Conservation (phyloP, 1,140 invertebrate species). For the Pseudomyrmex cubaensis region DNA sequence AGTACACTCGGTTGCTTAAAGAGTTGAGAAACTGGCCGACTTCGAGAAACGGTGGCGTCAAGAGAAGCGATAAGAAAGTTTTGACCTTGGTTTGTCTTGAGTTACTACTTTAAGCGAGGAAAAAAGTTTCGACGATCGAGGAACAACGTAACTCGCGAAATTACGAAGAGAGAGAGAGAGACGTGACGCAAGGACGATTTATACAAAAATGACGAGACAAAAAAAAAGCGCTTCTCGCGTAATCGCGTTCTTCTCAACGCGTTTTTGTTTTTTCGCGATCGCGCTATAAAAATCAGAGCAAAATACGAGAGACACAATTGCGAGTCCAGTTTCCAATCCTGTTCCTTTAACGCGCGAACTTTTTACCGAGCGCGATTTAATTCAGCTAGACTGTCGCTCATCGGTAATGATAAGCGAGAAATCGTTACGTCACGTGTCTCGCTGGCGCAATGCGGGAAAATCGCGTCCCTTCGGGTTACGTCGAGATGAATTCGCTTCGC, state of each 20-base stretch:
- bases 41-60: neutral
- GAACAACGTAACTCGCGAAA: conserved; percentile 50
- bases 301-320: neutral
- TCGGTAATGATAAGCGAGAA: neutral
- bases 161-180: neutral
- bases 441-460: neutral
- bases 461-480: neutral
- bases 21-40: neutral
- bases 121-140: conserved; percentile 50
- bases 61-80: conserved; percentile 1
- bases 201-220: too few relatives aligned
- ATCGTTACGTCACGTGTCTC: neutral
- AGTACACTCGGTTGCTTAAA: neutral
- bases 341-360: neutral
- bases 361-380: neutral
- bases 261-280: neutral
- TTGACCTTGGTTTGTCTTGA: conserved; percentile 10
- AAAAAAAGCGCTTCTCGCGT: too few relatives aligned
- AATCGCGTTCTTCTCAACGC: too few relatives aligned
- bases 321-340: neutral
- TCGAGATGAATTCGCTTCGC: neutral
- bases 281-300: neutral
- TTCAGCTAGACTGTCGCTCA: neutral
- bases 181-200: conserved; percentile 8
- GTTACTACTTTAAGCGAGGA: neutral